Conservation (phyloP, 2,113 vertebrate species). For the Irena cyanogastra region DNA sequence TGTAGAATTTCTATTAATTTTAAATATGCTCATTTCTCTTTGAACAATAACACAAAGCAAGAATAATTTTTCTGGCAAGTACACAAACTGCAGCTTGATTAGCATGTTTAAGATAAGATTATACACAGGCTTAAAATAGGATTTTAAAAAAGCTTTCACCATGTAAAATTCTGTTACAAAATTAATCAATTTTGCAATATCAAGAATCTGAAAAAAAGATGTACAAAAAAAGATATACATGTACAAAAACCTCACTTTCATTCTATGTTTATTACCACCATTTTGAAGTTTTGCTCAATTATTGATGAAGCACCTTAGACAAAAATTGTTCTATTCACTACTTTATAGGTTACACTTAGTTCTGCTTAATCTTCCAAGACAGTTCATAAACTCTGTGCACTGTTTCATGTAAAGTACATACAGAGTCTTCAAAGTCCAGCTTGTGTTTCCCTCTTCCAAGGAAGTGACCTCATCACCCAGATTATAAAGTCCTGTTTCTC, state of each 20-base stretch:
- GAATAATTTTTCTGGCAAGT: not conserved
- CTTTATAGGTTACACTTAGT: not conserved
- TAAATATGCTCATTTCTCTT: not conserved
- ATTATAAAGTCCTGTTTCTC: not conserved
- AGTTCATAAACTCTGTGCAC: not conserved
- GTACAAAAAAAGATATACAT: not conserved
- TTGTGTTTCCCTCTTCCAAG: not conserved
- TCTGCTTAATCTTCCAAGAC: conserved; percentile 8
- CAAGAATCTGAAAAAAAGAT: not conserved
- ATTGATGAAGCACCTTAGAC: not conserved
- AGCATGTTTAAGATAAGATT: not conserved
- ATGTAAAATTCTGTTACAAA: not conserved
- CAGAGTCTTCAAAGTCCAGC: not conserved
- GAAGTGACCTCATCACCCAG: not conserved
- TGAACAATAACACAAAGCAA: not conserved
- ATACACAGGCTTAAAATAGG: not conserved
- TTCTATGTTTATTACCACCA: not conserved
- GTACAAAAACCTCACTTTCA: not conserved
- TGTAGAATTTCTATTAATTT: not conserved
- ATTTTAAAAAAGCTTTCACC: not conserved
- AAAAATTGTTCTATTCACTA: not conserved
- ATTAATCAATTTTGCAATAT: not conserved
- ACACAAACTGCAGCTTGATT: not conserved
- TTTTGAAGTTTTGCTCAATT: not conserved
- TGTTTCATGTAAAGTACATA: not conserved